These are phyloP conservation scores for Tachina fera DNA, from an alignment of 2,888 invertebrate species.

Conservation along the genomic window DNA sequence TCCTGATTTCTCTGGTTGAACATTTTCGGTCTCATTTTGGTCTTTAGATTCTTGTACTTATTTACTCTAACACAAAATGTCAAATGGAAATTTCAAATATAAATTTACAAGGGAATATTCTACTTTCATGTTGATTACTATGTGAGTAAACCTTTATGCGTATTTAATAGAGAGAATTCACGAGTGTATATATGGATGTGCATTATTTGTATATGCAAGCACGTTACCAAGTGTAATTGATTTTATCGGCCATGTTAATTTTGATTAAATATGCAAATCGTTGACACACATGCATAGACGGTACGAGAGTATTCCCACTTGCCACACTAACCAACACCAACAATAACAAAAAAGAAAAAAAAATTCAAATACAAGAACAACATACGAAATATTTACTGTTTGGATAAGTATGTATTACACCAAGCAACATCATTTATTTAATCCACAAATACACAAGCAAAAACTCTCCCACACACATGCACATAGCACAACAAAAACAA, in stretches of 20 bases:
- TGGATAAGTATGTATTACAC: conserved; percentile 15
- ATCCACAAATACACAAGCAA: conserved; percentile 40
- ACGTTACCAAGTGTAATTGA: conserved; percentile 80
- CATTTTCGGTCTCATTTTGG: conserved; percentile 1
- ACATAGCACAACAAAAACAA: not conserved
- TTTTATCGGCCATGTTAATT: conserved; percentile 84
- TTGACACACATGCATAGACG: conserved; percentile 76
- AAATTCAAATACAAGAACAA: conserved; percentile 16
- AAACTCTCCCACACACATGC: not conserved
- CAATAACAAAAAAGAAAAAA: conserved; percentile 8
- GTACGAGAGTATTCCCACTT: conserved; percentile 41
- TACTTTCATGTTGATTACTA: not conserved
- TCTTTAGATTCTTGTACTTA: conserved; percentile 7
- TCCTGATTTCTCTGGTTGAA: not conserved
- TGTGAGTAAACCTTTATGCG: conserved; percentile 69
- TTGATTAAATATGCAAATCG: conserved; percentile 84
- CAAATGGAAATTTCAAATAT: conserved; percentile 37
- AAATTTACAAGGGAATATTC: conserved; percentile 20
- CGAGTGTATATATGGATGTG: conserved; percentile 2
- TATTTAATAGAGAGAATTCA: conserved; percentile 67
- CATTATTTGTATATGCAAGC: conserved; percentile 49
- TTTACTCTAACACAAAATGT: conserved; percentile 34
- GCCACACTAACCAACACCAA: conserved; percentile 47
- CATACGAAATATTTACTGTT: not conserved
- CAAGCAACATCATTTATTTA: conserved; percentile 51